phyloP scores from a whole-genome alignment of 2,888 invertebrate species.

The Platypus cylindrus region DNA sequence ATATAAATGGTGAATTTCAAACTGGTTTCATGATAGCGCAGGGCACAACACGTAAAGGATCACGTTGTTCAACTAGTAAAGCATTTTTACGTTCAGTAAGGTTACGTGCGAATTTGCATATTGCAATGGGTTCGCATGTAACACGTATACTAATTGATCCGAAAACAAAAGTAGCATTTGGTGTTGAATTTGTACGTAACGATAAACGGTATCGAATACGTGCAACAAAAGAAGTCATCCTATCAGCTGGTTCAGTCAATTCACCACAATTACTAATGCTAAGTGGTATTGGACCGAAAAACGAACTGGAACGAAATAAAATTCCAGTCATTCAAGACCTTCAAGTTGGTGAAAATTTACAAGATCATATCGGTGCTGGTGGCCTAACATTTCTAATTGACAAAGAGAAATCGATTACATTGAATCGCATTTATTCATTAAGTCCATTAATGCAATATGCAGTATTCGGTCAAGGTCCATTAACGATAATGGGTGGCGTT shows the following conservation, averaged over 20 bases:
- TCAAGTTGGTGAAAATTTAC: constrained; percentile 74
- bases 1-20: constrained; percentile 77
- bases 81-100: constrained; percentile 74
- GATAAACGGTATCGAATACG: constrained; percentile 58
- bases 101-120: constrained; percentile 68
- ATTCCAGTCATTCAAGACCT: constrained; percentile 73
- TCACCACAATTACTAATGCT: constrained; percentile 90
- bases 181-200: constrained; percentile 68
- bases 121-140: constrained; percentile 71
- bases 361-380: constrained; percentile 80
- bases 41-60: constrained; percentile 63
- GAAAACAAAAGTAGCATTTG: constrained; percentile 62
- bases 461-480: constrained; percentile 67
- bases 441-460: constrained; percentile 75
- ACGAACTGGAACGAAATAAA: constrained; percentile 55
- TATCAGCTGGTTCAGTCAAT: constrained; percentile 85
- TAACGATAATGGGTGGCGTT: constrained; percentile 80
- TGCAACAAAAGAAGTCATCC: constrained; percentile 73
- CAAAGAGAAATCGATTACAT: constrained; percentile 64
- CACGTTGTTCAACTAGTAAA: constrained; percentile 79
- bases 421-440: constrained; percentile 61
- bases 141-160: constrained; percentile 64
- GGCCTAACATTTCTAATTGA: constrained; percentile 75
- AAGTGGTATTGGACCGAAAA: constrained; percentile 73
- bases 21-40: constrained; percentile 85